Conservation (phyloP, 2,797 vertebrate genomes). For the Cyclura pinguis region DNA sequence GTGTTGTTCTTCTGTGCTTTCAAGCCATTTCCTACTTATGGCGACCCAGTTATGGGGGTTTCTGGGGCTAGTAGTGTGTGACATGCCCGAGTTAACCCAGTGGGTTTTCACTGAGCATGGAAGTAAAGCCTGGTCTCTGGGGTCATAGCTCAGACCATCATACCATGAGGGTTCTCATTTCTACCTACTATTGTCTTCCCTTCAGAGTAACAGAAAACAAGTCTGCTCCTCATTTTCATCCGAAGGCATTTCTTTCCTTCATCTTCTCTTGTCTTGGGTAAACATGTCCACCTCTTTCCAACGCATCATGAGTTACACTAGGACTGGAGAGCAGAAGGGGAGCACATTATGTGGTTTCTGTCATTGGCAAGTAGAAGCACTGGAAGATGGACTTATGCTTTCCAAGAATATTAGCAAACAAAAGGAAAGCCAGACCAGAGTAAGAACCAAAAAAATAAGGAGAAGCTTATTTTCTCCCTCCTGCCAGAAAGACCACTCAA, state of each 20-base stretch:
- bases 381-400: neutral
- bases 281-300: neutral
- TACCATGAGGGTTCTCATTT: neutral
- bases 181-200: neutral
- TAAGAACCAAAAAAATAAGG: neutral
- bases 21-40: no score
- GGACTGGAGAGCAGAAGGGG: neutral
- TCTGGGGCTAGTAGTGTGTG: no score
- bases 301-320: neutral
- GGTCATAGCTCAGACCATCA: no score
- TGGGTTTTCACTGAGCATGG: no score
- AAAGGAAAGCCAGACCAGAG: neutral
- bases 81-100: no score
- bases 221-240: neutral
- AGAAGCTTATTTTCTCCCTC: neutral
- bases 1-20: no score
- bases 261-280: neutral
- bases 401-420: neutral
- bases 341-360: neutral
- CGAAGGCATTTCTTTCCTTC: neutral
- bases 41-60: no score
- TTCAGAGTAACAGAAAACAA: no score
- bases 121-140: no score
- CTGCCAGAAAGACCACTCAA: neutral
- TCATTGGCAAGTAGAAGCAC: neutral